Base-by-base conservation (phyloP, 2,113 vertebrate genomes). In the Psilopsiagon aymara region DNA sequence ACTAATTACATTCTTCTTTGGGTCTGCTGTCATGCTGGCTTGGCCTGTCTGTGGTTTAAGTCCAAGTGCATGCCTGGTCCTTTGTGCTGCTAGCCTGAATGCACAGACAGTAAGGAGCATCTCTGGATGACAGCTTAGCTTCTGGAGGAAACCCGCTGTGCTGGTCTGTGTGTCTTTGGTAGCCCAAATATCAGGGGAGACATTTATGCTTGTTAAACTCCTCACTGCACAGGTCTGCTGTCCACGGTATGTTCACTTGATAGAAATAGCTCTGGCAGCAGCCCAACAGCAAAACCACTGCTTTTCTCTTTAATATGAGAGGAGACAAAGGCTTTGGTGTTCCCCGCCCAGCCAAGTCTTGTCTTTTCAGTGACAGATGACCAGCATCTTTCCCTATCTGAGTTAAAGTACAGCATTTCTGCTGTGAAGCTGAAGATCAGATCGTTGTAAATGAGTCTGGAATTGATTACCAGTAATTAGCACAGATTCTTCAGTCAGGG, bases 1-100 rank as follows among this genome's bases (percentile, higher is more conserved):
- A 68, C 96, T 94, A 94, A 97, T 97, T 94, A 93, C 97, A 77
- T 91, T 96, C 93, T 94, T 96, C 82, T 91, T 97, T 93, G 94
- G 95, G 95, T 96, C 96, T 92, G 92, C 85, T 91, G 93, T 94
- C 95, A 75, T 84, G 96, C 93, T 95, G 90, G 35, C 92, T 94
- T 89, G 94, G 88, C 85, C 82, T 88, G 96, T 95, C 86, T 70
- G 90, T 89, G 92, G 84, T 76, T 96, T 87, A 94, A 93, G 53
- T 71, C 57, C 69, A 59, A 62, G 92, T 90, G 70, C 3, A 0
- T 85, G 79, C 84, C 79, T 90, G 69, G 63, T 67, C 71, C 88
- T 91, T 92, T 86, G 77, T 90, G 90, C 90, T 86, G 67, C 66
- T 83, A 96, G 94, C 77, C 70, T 52, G 91, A 64, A 29, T 20